phyloP scores from a whole-genome alignment of 2,888 invertebrate species.

The Siphlonurus alternatus region DNA sequence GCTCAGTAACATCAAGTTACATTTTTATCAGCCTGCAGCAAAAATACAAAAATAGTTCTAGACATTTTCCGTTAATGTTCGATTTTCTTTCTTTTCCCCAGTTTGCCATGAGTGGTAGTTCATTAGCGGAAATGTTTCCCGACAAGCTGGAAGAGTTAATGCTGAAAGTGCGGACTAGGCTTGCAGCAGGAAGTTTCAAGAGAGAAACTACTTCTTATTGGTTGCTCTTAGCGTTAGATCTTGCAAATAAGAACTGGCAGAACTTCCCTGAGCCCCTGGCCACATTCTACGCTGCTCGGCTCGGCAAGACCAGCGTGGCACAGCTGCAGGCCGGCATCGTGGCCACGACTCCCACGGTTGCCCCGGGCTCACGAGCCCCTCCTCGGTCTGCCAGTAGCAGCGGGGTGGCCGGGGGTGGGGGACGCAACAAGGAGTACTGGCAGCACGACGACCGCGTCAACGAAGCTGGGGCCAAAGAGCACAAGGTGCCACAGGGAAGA shows the following conservation, averaged over 20 bases:
- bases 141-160: background rate
- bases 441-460: background rate
- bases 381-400: background rate
- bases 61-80: no score
- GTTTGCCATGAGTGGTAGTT: background rate
- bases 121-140: background rate
- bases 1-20: no score
- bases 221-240: background rate
- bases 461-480: background rate
- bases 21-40: no score
- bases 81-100: no score
- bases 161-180: background rate
- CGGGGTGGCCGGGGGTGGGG: background rate
- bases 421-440: background rate
- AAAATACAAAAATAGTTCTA: no score
- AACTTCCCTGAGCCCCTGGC: background rate
- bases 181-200: background rate
- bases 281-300: background rate
- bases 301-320: background rate
- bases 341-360: background rate
- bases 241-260: background rate
- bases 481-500: background rate
- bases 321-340: background rate
- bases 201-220: background rate
- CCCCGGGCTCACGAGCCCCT: background rate